Base-by-base conservation (phyloP, 2,113 vertebrate genomes). In the Chloropsis hardwickii region DNA sequence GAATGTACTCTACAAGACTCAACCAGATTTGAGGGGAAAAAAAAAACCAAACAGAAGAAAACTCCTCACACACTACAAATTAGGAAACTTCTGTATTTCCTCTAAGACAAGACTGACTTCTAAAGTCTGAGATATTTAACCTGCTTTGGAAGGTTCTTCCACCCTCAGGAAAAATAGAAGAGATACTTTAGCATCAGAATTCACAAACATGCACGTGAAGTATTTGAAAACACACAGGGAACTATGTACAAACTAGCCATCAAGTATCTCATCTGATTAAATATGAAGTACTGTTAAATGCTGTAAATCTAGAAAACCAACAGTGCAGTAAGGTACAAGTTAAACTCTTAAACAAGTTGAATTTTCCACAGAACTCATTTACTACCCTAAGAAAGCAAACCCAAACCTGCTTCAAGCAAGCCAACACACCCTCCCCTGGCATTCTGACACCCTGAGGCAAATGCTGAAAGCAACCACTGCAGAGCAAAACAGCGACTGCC, bases 401-500 rank as follows among this genome's bases (percentile, higher is more conserved):
- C 5, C 22, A 62, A 57, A 54, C 8, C 48, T 51, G 40, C 42
- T 82, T 44, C 72, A 74, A 42, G 31, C 31, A 53, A 92, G 19
- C 9, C n/a, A 85, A 37, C 8, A 5, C 56, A 45, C 21, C 24
- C 37, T 57, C 28, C 33, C n/a, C 42, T 53, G n/a, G 37, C 21
- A 77, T 29, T 70, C 56, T 19, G 39, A 73, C 28, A 47, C 14
- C 7, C 40, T 14, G 35, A 66, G 24, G 51, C 64, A 91, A 89
- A 71, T 2, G 5, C 25, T 86, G 51, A 78, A 53, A 91, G 33
- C 58, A 58, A 54, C 7, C 27, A 54, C 28, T n/a, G 25, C 11
- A 60, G 28, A 10, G 31, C 5, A 42, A 11, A 89, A 60, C 10
- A 81, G 33, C 0, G 0, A 40, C 10, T 0, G 0, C 10, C 25